These are phyloP conservation scores for Andrena praecox DNA, from an alignment of 2,888 invertebrate species.

Conservation along the genomic window DNA sequence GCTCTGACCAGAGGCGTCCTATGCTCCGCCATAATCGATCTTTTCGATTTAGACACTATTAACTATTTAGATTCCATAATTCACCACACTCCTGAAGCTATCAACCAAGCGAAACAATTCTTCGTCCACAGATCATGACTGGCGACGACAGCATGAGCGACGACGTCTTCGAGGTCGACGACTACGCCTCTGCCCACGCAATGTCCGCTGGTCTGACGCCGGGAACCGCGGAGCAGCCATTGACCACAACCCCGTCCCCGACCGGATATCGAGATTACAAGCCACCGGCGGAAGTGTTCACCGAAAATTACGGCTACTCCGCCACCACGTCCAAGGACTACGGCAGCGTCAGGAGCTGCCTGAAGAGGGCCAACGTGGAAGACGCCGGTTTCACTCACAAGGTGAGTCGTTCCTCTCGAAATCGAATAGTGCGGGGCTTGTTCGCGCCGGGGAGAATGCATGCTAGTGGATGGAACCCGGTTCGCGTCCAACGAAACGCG, in stretches of 20 bases:
- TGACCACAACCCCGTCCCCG: slow-evolving; percentile 88
- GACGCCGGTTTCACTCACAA: slow-evolving; percentile 79
- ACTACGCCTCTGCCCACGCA: slow-evolving; percentile 75
- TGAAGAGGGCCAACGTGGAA: slow-evolving; percentile 70
- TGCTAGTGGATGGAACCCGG: not conserved
- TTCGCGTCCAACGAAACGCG: not conserved
- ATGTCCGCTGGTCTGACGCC: slow-evolving; percentile 61
- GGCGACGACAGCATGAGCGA: slow-evolving; percentile 93
- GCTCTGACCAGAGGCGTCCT: too few relatives aligned
- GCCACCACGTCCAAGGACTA: slow-evolving; percentile 60
- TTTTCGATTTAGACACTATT: too few relatives aligned
- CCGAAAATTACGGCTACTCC: slow-evolving; percentile 74
- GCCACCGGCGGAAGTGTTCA: slow-evolving; percentile 89
- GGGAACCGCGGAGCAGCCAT: slow-evolving; percentile 52
- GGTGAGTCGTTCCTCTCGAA: slow-evolving; percentile 57
- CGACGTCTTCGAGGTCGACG: slow-evolving; percentile 92
- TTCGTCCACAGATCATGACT: slow-evolving; percentile 85
- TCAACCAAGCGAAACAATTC: not conserved
- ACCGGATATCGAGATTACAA: slow-evolving; percentile 93
- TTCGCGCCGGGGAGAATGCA: not conserved
- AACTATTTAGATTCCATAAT: too few relatives aligned
- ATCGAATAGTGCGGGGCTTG: not conserved
- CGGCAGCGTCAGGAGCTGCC: slow-evolving; percentile 55
- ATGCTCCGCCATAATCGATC: too few relatives aligned
- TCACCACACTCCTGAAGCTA: too few relatives aligned